These are phyloP conservation scores for Scaptomyza graminum DNA, from an alignment of 1,140 invertebrate genomes.

Conservation along the genomic window DNA sequence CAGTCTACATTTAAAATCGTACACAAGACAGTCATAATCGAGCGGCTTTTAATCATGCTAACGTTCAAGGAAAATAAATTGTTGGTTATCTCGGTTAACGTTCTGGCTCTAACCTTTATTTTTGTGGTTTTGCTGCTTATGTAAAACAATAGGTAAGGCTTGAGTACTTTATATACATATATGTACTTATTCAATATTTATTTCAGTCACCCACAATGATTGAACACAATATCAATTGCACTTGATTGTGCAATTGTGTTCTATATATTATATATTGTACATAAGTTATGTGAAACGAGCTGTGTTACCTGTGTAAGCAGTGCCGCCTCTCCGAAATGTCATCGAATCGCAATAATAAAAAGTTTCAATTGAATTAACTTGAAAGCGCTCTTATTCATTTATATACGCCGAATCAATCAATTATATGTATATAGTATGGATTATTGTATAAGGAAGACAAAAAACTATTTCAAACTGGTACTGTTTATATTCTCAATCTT, in stretches of 20 bases:
- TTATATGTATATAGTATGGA: background rate
- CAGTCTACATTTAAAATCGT: too few species aligned
- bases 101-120: background rate
- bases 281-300: background rate
- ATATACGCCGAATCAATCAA: background rate
- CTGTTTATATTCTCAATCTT: too few species aligned
- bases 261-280: background rate
- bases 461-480: too few species aligned
- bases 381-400: background rate
- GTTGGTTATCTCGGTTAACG: constrained; percentile 9
- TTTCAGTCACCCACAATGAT: background rate
- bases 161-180: background rate
- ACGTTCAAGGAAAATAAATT: constrained; percentile 11
- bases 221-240: background rate
- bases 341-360: constrained; percentile 36
- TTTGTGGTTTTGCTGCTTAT: background rate
- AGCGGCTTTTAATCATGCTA: constrained; percentile 11
- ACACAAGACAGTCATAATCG: background rate
- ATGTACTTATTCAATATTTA: background rate
- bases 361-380: constrained; percentile 28
- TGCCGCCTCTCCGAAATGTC: background rate
- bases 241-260: background rate
- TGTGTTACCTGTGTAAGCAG: background rate
- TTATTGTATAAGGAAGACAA: background rate
- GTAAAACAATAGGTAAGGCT: background rate